A percentile compares a stretch with the other conserved stretches of the same genome.
Conservation (phyloP, 2,797 vertebrate species). For the Sebastes hopkinsi region DNA sequence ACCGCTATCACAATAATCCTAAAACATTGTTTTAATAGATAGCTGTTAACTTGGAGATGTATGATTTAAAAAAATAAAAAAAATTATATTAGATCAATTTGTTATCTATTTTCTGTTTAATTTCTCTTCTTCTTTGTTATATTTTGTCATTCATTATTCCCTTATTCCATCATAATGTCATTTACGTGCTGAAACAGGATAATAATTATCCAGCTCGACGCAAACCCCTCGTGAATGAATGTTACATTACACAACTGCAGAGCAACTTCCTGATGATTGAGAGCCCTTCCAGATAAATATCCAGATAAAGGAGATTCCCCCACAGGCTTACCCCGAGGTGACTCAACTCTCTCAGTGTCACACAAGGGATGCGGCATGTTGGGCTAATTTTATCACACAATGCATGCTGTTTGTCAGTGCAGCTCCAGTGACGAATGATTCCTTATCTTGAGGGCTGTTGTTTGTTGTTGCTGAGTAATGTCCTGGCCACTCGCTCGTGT, state of each 20-base stretch:
- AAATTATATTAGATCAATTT: neutral
- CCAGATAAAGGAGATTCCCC: conserved; percentile 53
- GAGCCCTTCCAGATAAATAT: conserved; percentile 10
- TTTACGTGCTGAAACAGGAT: neutral
- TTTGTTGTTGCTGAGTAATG: conserved; percentile 80
- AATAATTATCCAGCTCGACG: neutral
- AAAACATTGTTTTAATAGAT: neutral
- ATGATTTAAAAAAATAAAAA: neutral
- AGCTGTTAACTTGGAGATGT: neutral
- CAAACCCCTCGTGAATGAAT: neutral
- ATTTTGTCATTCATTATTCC: neutral
- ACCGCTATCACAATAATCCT: neutral
- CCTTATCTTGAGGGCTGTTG: conserved; percentile 68
- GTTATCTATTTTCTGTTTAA: neutral
- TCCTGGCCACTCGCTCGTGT: conserved; percentile 48
- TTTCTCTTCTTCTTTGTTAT: neutral
- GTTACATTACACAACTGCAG: neutral
- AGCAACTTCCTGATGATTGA: conserved; percentile 24
- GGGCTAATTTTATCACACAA: conserved; percentile 73
- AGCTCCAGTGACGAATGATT: conserved; percentile 65
- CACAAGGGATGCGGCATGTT: conserved; percentile 41
- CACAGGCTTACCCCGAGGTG: conserved; percentile 53
- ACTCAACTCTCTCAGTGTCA: conserved; percentile 45
- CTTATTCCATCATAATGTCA: neutral
- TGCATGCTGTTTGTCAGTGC: conserved; percentile 63